A percentile compares a stretch with the other conserved stretches of the same genome.
Conservation (phyloP, 1,140 invertebrate genomes). For the Rhopalosiphum maidis region DNA sequence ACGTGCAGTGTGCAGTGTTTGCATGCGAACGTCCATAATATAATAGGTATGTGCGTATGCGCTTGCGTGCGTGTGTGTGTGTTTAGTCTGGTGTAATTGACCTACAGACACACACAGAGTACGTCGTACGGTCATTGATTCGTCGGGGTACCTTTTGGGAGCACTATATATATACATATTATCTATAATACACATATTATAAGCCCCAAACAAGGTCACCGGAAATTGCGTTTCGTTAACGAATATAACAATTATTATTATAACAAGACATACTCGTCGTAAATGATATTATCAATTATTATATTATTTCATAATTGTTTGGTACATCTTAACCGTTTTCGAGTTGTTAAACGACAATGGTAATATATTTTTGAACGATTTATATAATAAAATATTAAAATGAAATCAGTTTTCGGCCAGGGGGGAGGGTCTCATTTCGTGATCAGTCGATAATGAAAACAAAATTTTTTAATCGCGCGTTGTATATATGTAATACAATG, state of each 20-base stretch:
- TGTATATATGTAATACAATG: background rate
- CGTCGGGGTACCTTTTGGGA: constrained; percentile 52
- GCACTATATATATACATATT: background rate
- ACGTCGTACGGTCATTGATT: constrained; percentile 43
- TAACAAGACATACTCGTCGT: background rate
- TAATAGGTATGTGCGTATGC: background rate
- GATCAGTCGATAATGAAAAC: background rate
- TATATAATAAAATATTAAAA: too few species aligned
- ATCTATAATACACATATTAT: background rate
- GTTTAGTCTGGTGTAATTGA: constrained; percentile 53
- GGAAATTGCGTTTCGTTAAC: constrained; percentile 30
- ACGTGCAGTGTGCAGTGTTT: background rate
- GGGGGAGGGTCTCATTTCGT: too few species aligned
- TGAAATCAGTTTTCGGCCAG: too few species aligned
- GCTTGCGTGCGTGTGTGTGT: background rate
- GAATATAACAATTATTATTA: background rate
- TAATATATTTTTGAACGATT: too few species aligned
- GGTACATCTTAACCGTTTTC: background rate
- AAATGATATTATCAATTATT: background rate
- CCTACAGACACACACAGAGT: constrained; percentile 49
- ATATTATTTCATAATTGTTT: background rate
- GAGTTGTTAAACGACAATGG: background rate
- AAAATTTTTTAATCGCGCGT: background rate
- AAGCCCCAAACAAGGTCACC: constrained; percentile 1
- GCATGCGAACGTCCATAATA: background rate